Conservation (phyloP, 2,797 vertebrate genomes). For the Epinephelus awoara region DNA sequence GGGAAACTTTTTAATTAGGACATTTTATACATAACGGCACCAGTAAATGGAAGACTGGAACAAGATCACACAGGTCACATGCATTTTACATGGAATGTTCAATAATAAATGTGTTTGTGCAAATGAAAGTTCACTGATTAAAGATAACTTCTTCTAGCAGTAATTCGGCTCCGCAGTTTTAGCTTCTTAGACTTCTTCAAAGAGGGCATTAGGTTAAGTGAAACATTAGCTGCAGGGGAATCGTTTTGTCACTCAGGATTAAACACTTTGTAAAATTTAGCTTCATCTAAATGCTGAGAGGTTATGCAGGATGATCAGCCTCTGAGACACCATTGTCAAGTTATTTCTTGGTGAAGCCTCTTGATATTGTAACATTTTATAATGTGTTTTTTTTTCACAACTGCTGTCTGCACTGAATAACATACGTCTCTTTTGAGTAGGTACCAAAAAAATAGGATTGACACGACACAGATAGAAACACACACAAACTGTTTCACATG, state of each 20-base stretch:
- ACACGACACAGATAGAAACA: neutral
- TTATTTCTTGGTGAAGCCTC: neutral
- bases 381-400: neutral
- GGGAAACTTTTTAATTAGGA: neutral
- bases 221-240: conserved; percentile 4
- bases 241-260: conserved; percentile 14
- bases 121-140: neutral
- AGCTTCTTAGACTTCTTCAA: neutral
- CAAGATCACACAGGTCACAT: neutral
- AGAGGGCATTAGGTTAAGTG: neutral
- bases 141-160: neutral
- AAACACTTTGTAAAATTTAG: neutral
- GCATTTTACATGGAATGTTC: neutral
- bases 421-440: neutral
- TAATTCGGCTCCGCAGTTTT: neutral
- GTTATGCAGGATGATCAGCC: conserved; percentile 3
- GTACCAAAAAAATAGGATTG: neutral
- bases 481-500: neutral
- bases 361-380: neutral
- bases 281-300: conserved; percentile 2
- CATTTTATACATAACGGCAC: neutral
- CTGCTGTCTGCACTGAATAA: neutral
- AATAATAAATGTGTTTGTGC: neutral
- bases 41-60: neutral
- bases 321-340: conserved; percentile 1